These are phyloP conservation scores for Coccyzus lansbergi DNA, from an alignment of 2,797 vertebrate genomes.

Conservation along the genomic window DNA sequence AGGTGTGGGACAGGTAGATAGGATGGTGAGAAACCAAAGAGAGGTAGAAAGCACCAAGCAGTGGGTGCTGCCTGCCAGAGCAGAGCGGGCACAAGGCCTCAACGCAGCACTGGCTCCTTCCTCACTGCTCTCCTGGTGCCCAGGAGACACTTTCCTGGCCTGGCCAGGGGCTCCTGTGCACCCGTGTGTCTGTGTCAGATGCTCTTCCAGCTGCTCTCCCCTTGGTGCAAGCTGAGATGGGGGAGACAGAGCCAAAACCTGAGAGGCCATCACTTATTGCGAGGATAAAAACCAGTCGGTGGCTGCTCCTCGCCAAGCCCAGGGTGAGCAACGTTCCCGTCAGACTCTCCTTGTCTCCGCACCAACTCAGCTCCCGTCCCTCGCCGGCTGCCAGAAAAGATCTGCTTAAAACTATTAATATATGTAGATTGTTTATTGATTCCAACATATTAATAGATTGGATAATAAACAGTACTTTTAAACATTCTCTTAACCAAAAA, in stretches of 20 bases:
- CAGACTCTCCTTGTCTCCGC: background rate
- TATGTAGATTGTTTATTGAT: constrained; percentile 82
- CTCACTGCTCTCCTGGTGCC: background rate
- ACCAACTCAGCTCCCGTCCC: background rate
- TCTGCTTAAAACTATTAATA: background rate
- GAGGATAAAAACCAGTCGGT: fast-evolving
- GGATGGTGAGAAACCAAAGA: background rate
- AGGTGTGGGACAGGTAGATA: background rate
- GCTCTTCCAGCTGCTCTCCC: background rate
- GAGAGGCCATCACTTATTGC: fast-evolving
- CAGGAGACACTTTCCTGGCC: too few species aligned
- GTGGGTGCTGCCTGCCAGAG: background rate
- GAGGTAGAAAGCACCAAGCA: background rate
- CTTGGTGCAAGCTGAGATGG: fast-evolving
- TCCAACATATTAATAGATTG: constrained; percentile 89
- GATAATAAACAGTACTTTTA: constrained; percentile 89
- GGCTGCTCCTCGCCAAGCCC: fast-evolving
- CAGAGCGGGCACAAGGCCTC: fast-evolving
- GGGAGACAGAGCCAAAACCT: background rate
- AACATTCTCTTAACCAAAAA: constrained; percentile 98
- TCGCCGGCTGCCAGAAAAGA: background rate
- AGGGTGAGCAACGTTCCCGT: fast-evolving
- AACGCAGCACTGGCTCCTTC: background rate
- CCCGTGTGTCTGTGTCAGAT: background rate
- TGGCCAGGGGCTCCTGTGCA: too few species aligned